A percentile compares a stretch with the other conserved stretches of the same genome.
phyloP scores from a whole-genome alignment of 2,888 invertebrate genomes.

The Taenaris catops region DNA sequence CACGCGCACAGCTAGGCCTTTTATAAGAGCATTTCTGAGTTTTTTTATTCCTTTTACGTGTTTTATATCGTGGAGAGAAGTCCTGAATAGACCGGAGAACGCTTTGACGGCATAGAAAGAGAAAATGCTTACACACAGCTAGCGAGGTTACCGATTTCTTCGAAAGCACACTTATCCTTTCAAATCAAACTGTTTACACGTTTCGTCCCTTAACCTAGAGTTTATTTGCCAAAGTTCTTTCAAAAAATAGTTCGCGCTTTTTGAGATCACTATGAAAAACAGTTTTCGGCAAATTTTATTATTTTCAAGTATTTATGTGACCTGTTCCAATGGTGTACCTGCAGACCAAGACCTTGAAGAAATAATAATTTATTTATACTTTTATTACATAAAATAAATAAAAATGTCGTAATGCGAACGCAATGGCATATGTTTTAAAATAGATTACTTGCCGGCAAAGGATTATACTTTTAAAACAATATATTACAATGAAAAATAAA shows the following conservation, averaged over 20 bases:
- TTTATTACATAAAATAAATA: no score
- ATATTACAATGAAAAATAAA: no score
- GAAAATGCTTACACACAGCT: slow-evolving; percentile 12
- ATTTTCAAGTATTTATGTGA: no score
- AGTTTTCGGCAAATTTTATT: no score
- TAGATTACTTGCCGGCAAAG: no score
- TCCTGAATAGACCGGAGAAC: slow-evolving; percentile 6
- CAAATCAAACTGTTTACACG: slow-evolving; percentile 13
- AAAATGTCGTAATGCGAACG: no score
- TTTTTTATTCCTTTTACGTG: slow-evolving; percentile 10
- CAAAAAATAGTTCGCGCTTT: slow-evolving; percentile 6
- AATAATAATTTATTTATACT: no score
- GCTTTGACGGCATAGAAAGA: slow-evolving; percentile 11
- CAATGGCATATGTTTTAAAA: no score
- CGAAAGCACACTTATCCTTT: slow-evolving; percentile 13
- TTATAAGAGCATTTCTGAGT: slow-evolving; percentile 3
- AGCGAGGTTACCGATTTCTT: slow-evolving; percentile 8
- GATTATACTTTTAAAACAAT: no score
- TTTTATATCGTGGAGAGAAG: slow-evolving; percentile 5
- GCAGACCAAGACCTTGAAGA: no score
- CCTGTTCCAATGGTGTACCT: no score
- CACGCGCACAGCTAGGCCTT: no score
- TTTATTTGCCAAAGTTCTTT: slow-evolving; percentile 9
- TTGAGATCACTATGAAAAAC: neutral
- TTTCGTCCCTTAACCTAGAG: slow-evolving; percentile 9